A percentile compares a stretch with the other conserved stretches of the same genome.
Evolutionary conservation across 2,113 vertebrate species (phyloP).

Genomic region (Vulpes lagopus): DNA sequence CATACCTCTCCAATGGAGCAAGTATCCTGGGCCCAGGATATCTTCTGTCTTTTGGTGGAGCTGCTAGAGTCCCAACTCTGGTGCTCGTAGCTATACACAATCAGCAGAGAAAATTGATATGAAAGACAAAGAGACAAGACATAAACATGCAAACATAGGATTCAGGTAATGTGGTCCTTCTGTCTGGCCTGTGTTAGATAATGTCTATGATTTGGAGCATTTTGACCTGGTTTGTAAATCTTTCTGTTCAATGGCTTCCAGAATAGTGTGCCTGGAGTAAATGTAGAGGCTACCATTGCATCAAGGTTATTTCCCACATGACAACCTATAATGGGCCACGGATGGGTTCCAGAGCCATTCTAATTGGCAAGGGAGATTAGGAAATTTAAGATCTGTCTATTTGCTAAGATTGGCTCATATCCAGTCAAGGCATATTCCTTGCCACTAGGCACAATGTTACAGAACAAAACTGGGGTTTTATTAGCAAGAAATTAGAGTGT

Average conservation of each 20-base stretch:
- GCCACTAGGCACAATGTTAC: neutral
- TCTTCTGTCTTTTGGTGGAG: neutral
- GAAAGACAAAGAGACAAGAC: neutral
- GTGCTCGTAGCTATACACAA: neutral
- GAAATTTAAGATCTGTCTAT: neutral
- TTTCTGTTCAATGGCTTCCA: neutral
- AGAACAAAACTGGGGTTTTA: neutral
- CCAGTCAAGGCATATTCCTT: neutral
- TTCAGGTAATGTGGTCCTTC: neutral
- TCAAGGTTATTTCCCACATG: neutral
- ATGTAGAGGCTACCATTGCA: neutral
- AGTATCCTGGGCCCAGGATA: neutral
- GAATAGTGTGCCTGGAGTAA: neutral
- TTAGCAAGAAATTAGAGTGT: neutral
- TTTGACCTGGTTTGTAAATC: neutral
- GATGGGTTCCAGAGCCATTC: neutral
- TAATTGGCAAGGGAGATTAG: neutral
- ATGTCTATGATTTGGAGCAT: neutral
- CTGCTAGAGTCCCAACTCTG: neutral
- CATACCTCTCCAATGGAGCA: neutral
- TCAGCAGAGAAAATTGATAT: neutral
- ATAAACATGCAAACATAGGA: neutral
- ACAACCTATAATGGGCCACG: neutral
- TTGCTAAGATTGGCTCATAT: neutral
- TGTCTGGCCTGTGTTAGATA: neutral